phyloP scores from a whole-genome alignment of 2,888 invertebrate species.

The Philhelius pedissequus region DNA sequence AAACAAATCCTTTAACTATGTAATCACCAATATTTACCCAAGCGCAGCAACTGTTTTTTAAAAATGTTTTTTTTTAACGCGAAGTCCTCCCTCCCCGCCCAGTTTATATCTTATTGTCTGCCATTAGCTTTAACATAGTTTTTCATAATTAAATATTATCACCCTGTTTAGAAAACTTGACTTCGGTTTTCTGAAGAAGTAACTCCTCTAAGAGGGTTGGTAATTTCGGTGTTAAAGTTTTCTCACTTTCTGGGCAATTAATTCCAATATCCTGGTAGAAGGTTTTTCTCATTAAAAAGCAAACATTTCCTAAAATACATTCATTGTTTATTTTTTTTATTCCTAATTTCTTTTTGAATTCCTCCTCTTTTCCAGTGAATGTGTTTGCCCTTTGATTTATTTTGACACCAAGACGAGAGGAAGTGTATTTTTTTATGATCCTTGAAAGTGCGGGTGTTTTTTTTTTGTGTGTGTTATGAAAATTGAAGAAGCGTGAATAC shows the following conservation, averaged over 20 bases:
- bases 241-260: constrained; percentile 52
- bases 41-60: neutral
- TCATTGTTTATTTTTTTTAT: constrained; percentile 4
- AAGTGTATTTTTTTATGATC: constrained; percentile 17
- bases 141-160: constrained; percentile 51
- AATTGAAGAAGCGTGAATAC: constrained; percentile 29
- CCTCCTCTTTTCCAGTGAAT: neutral
- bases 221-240: constrained; percentile 50
- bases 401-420: constrained; percentile 44
- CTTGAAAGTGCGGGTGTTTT: constrained; percentile 35
- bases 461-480: neutral
- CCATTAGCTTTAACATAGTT: constrained; percentile 6
- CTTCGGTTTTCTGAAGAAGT: neutral
- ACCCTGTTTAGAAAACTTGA: constrained; percentile 12
- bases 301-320: constrained; percentile 11
- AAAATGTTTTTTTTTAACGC: neutral
- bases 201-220: neutral
- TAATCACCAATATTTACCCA: neutral
- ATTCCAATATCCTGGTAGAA: constrained; percentile 60
- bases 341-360: neutral
- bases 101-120: neutral
- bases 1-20: neutral
- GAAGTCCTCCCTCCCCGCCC: neutral
- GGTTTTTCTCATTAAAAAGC: constrained; percentile 56
- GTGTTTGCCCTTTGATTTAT: constrained; percentile 53